Base-by-base conservation (phyloP, 2,797 vertebrate species). In the Lophius americanus region DNA sequence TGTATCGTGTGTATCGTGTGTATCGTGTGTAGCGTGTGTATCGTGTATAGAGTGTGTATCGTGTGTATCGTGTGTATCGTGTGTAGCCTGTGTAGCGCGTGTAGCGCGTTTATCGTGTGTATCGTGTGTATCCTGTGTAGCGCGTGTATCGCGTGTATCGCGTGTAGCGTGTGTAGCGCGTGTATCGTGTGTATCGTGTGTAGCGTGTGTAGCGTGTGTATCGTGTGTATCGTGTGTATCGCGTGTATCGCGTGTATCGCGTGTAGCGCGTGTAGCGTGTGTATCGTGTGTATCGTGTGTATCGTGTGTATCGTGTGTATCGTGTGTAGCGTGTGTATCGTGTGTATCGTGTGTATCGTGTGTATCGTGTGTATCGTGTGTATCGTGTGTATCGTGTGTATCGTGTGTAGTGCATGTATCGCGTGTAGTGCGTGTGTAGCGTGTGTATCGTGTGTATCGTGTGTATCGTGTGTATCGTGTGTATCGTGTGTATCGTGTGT, bases 21-120 rank as follows among this genome's bases (percentile, higher is more conserved):
- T 23, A 23, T 23, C n/a, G 23, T 23, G 23, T 23, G 23, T 23
- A 23, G 23, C 23, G 23, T 23, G 23, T 23, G 23, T 23, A 23
- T 68, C 64, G 74, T 53, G 43, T n/a, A n/a, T n/a, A n/a, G n/a
- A n/a, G 39, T 5, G 51, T 64, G 23, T 23, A 23, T 23, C 23
- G 23, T 23, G 23, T 23, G 23, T 23, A 23, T 1, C 23, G 23
- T 23, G 23, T 23, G 23, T 23, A 23, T 23, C 23, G 23, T 23
- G 23, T 23, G 23, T 23, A 23, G 23, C 23, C 1, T 23, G 23
- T 23, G 23, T 23, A 23, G 1, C 11, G 33, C 13, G 39, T 9
- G 11, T n/a, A n/a, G n/a, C n/a, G n/a, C n/a, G n/a, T n/a, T n/a
- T 7, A 48, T 1, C 23, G 23, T 23, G 23, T 23, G 23, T 23